Base-by-base conservation (phyloP, 2,113 vertebrate species). In the Eidolon helvum region DNA sequence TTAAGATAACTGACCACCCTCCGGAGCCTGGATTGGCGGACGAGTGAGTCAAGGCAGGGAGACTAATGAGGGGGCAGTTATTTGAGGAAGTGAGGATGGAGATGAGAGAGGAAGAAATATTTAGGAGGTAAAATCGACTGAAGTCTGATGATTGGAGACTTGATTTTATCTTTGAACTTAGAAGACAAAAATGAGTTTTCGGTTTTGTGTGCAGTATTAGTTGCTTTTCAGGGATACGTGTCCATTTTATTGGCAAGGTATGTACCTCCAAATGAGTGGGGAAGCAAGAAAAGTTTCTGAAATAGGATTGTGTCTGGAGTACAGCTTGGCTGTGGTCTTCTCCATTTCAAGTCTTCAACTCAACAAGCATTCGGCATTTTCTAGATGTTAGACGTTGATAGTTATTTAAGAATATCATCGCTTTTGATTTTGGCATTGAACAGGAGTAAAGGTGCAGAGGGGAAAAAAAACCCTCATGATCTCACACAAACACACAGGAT, bases 371-470 rank as follows among this genome's bases (percentile, higher is more conserved):
- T 18, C 2, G 72, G 3, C 33, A 7, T 40, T 96, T 83, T 14
- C 8, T 59, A 85, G 28, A 24, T 40, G 10, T 18, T 63, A 65
- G 90, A 53, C 38, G 63, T 55, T 22, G 26, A 50, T 65, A 11
- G 57, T 40, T 63, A 57, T 72, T 94, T 80, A 63, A 40, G 68
- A 77, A 94, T 48, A 66, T 9, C 48, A 30, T 59, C 94, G 68
- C 74, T 91, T 93, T 72, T 71, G 21, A 92, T 75, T 91, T 93
- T 35, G 30, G 19, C 86, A 24, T 90, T 90, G 40, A 38, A 82
- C 55, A 43, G 11, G 5, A 19, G 0, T 85, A 43, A 30, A 40
- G 15, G 1, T 30, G 0, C 22, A 26, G 11, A 43, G 63, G n/a
- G 71, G 50, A 5, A 16, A 48, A 11, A 50, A 45, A 63, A 48